Evolutionary conservation across 2,797 vertebrate species (phyloP), one percentile per base, ranked within the genome.

Genomic region (Poeciliopsis gracilis): DNA sequence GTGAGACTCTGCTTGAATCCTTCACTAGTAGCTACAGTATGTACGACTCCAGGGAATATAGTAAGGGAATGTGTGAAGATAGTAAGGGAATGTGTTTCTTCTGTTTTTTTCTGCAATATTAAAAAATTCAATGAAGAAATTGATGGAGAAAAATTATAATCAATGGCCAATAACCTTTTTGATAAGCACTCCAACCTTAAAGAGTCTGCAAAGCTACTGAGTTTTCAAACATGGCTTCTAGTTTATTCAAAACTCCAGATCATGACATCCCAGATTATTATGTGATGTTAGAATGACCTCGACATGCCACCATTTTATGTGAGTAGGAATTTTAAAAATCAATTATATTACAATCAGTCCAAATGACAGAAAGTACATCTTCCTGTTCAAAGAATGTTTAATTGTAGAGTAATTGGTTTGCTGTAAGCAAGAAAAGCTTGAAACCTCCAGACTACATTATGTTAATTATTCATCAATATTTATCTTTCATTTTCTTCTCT

Each of bases 401-500:
- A 36, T 33, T 23, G 49, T 23, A 51, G 49, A 51, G 20, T 51
- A 23, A 51, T 23, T 51, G 49, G 30, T 61, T 61, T 30, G 15
- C 12, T 33, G 15, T 33, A 61, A 61, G 57, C 15, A 63, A 33
- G 30, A 33, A 61, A 61, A 61, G 30, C 59, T 61, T 61, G 30
- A 61, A 61, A 18, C 59, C 16, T 61, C 15, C 28, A 33, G 30
- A 33, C 16, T 18, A 61, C 30, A 6, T 33, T 6, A 36, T 33
- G 28, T 30, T 59, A 59, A 59, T 59, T 59, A 59, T 59, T 59
- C n/a, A 59, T 59, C n/a, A 59, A 59, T 59, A 49, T 38, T 47
- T 28, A 23, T 3, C 41, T 33, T 7, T 73, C 13, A 15, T 33
- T 11, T 30, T 18, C 55, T 41, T 20, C n/a, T 8, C 70, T 73